Base-by-base conservation (phyloP, 2,888 invertebrate species). In the Ectemnius cavifrons region DNA sequence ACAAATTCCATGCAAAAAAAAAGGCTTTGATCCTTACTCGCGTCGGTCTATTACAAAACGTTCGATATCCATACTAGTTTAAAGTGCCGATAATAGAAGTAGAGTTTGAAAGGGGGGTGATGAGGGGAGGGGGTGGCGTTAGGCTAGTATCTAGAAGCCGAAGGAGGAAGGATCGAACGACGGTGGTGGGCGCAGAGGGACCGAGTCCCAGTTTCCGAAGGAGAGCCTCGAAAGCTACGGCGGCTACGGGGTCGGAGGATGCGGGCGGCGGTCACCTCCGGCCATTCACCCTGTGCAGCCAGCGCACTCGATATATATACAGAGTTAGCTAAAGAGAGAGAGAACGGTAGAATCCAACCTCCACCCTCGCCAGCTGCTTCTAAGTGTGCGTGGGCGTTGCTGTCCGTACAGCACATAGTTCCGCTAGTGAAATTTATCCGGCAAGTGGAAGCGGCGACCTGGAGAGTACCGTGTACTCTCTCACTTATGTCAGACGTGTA, bases 211-310 rank as follows among this genome's bases (percentile, higher is more conserved):
- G 77, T 84, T 85, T 85, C 79, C 78, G 66, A 85, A 75, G 71
- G 74, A 72, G 79, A 72, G 72, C 73, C 74, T 69, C 63, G 63
- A 76, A 67, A 72, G 68, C 62, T 37, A 6, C 11, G 69, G 63
- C 47, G 73, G 58, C 64, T 52, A 16, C 69, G 78, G 72, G 74
- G 83, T 63, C 59, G 79, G 74, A 72, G 78, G 81, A 82, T 77
- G 82, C 84, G 87, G 86, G 87, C 86, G 80, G 86, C 87, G 87
- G 87, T 87, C 88, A 87, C 82, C 80, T 73, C 77, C 76, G 88
- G 85, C 63, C 87, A 82, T 87, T 88, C 85, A 88, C 86, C 87
- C 85, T 83, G 75, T 78, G 77, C 84, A 84, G 77, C 78, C 79
- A 81, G 81, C 84, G 81, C 83, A 83, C 83, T 86, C 86, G 84